Evolutionary conservation across 2,888 invertebrate species (phyloP), one percentile per base, ranked within the genome.

Genomic region (Galerucella nymphaeae): DNA sequence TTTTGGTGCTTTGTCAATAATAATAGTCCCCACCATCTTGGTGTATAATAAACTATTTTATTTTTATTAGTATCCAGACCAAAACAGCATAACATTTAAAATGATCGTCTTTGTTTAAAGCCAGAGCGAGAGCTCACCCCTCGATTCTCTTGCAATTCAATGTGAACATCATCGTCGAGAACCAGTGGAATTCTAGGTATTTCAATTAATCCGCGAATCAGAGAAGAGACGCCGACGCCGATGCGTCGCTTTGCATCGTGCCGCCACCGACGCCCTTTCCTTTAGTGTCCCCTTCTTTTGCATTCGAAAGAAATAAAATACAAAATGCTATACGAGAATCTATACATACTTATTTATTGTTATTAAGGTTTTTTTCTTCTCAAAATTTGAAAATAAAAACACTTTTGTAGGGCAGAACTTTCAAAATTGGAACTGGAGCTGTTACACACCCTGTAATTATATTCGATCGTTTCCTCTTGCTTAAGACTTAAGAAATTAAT

Each of bases 141-240:
- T 30, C 23, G 23, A 30, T 30, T 30, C 23, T 30, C 42, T 18
- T 13, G 20, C 61, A 62, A 42, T 62, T 62, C 41, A 62, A 62
- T 62, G 53, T 13, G 66, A 69, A 78, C 81, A 81, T 80, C 81
- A 79, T 81, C 80, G 81, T 72, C 80, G 82, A n/a, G n/a, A 82
- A 82, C 81, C 85, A 81, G 80, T 83, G 86, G 86, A 86, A 86
- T 86, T 84, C 83, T 84, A 86, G 86, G 86, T 86, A 86, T 86
- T 86, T 86, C 86, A 86, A 86, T 86, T 86, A 86, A 86, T 86
- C 85, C 86, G 82, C 85, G 85, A 86, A 86, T 86, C 86, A 86
- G 86, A 86, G 86, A 86, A 86, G 85, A 83, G 62, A 69, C 69
- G 61, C 61, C 18, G 61, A 62, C 18, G 61, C 61, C 83, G 84